Percentiles rank a stretch among this genome's conserved stretches.
Conservation (phyloP, 1,140 invertebrate species). For the Drosophila takahashii region DNA sequence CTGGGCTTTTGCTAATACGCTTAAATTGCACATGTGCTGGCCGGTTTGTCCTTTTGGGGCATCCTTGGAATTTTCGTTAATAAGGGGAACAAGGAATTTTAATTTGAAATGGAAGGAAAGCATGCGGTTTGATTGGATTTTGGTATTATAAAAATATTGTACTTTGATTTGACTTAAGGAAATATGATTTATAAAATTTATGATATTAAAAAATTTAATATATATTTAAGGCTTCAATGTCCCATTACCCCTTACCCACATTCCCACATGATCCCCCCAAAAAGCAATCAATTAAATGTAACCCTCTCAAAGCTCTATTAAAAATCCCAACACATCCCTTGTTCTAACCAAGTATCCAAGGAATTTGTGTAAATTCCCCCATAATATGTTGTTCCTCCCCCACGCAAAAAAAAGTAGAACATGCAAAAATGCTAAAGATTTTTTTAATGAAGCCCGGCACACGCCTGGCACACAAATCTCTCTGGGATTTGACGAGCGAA, state of each 20-base stretch:
- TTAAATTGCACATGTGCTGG: conserved; percentile 62
- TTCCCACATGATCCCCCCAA: background rate
- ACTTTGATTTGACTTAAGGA: background rate
- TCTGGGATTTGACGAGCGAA: conserved; percentile 68
- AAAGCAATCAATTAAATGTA: conserved; percentile 20
- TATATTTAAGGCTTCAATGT: background rate
- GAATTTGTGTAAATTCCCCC: conserved; percentile 49
- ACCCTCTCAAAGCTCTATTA: conserved; percentile 23
- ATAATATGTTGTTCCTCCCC: conserved; percentile 2
- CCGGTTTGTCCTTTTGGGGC: conserved; percentile 33
- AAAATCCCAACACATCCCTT: conserved; percentile 36
- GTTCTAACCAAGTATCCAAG: conserved; percentile 16
- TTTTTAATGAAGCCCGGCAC: conserved; percentile 67
- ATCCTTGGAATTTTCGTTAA: conserved; percentile 62
- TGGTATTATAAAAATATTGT: background rate
- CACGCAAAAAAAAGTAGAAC: conserved; percentile 6
- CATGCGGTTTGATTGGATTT: background rate
- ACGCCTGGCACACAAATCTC: conserved; percentile 57
- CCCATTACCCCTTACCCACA: too few species aligned
- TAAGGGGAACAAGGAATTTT: conserved; percentile 60
- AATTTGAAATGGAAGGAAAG: conserved; percentile 39
- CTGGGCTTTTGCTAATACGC: conserved; percentile 49
- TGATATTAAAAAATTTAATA: background rate
- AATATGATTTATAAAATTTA: background rate
- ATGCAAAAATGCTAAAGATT: conserved; percentile 60